Evolutionary conservation across 1,140 invertebrate species (phyloP), one percentile per base, ranked within the genome.

Genomic region (Matsumurasca onukii): DNA sequence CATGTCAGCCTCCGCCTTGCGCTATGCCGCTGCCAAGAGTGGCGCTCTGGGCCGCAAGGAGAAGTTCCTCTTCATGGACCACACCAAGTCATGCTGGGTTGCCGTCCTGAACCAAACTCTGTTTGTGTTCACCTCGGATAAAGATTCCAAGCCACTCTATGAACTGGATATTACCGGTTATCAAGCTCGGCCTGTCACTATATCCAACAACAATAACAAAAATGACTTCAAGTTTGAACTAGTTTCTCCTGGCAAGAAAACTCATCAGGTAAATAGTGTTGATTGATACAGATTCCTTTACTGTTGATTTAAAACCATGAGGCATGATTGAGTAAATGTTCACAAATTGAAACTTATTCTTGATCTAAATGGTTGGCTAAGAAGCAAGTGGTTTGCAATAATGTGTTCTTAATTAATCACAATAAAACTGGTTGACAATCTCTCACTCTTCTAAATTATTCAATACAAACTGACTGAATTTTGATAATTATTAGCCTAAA

Each of bases 161-260:
- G 70, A 66, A 63, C 29, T 73, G 20, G 39, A 72, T 39, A 64
- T 73, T 0, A 55, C 67, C 13, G 71, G 68, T 13, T 73, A 73
- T 48, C 61, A 65, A 20, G 72, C 72, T n/a, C 57, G 72, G 2
- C 52, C 70, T 31, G 63, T 69, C 0, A 27, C 55, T 17, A 5
- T 65, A 13, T 30, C 55, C 17, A 63, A 67, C 45, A 27, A 25
- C 13, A n/a, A n/a, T n/a, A 34, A 20, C n/a, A 73, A 70, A 30
- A 72, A 67, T 25, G 72, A 73, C n/a, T 72, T 25, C 55, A 61
- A 48, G 2, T 74, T 73, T 57, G 69, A 73, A 39, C 45, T 73
- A 20, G 66, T 73, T 0, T 70, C 71, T 15, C 72, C 72, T 12
- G 72, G 72, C 12, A 72, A 72, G 27, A 73, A 73, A 55, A 70